Evolutionary conservation across 2,113 vertebrate species (phyloP).

Genomic region (Vulpes vulpes): DNA sequence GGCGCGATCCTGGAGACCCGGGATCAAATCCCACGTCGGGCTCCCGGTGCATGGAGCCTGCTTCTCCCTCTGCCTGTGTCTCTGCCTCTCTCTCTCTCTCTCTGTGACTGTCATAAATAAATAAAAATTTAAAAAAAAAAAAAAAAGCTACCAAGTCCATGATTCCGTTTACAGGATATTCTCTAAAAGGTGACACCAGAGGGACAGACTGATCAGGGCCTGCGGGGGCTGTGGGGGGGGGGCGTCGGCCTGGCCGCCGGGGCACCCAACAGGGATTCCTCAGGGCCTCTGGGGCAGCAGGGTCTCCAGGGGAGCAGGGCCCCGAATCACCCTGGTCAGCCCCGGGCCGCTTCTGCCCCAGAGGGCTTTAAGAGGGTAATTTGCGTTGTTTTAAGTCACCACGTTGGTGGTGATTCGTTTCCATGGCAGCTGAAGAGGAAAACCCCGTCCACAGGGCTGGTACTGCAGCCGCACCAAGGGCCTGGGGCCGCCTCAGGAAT

Average conservation of each 20-base stretch:
- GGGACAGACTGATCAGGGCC: not conserved
- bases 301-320: not conserved
- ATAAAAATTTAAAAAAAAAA: no score
- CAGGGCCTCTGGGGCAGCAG: no score
- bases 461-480: not conserved
- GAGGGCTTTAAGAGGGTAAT: not conserved
- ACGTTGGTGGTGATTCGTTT: not conserved
- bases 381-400: not conserved
- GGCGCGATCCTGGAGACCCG: no score
- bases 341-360: not conserved
- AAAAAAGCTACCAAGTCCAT: not conserved
- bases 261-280: not conserved
- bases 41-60: no score
- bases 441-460: not conserved
- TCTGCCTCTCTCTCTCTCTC: no score
- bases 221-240: not conserved
- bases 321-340: not conserved
- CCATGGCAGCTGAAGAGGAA: not conserved
- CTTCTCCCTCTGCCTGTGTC: no score
- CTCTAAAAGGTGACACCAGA: not conserved
- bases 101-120: no score
- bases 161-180: not conserved
- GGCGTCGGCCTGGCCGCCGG: not conserved
- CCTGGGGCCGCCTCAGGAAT: not conserved
- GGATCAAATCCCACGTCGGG: no score